Evolutionary conservation across 2,888 invertebrate species (phyloP).

Genomic region (Drosophila kambysellisi): DNA sequence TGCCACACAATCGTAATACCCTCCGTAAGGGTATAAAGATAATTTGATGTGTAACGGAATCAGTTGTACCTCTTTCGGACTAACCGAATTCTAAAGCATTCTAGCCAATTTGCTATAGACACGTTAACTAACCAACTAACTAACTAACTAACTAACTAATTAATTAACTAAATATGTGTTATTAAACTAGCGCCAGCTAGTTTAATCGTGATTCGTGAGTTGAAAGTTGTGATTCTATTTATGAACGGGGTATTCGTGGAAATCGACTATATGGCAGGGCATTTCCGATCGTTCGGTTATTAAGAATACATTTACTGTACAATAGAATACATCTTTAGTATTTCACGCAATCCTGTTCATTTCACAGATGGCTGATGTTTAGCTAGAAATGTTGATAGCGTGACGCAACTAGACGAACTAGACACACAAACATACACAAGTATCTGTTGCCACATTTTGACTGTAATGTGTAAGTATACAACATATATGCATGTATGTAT

Average conservation of each 20-base stretch:
- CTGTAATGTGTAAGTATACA: neutral
- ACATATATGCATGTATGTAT: neutral
- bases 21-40: neutral
- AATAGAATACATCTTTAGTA: slow-evolving; percentile 45
- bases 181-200: slow-evolving; percentile 29
- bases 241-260: slow-evolving; percentile 23
- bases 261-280: slow-evolving; percentile 35
- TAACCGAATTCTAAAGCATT: slow-evolving; percentile 15
- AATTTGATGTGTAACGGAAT: slow-evolving; percentile 1
- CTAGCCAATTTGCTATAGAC: slow-evolving; percentile 8
- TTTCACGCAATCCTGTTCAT: slow-evolving; percentile 49
- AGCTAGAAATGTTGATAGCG: slow-evolving; percentile 18
- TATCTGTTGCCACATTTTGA: neutral
- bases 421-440: neutral
- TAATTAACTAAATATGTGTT: slow-evolving; percentile 28
- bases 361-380: slow-evolving; percentile 24
- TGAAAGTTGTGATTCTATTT: slow-evolving; percentile 11
- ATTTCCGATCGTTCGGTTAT: slow-evolving; percentile 44
- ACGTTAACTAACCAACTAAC: neutral
- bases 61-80: slow-evolving; percentile 9
- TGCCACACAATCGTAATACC: neutral
- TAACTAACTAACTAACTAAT: slow-evolving; percentile 17
- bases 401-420: neutral
- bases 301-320: slow-evolving; percentile 3
- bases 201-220: slow-evolving; percentile 12